Conservation (phyloP, 1,140 invertebrate genomes). For the Drosophila ficusphila region DNA sequence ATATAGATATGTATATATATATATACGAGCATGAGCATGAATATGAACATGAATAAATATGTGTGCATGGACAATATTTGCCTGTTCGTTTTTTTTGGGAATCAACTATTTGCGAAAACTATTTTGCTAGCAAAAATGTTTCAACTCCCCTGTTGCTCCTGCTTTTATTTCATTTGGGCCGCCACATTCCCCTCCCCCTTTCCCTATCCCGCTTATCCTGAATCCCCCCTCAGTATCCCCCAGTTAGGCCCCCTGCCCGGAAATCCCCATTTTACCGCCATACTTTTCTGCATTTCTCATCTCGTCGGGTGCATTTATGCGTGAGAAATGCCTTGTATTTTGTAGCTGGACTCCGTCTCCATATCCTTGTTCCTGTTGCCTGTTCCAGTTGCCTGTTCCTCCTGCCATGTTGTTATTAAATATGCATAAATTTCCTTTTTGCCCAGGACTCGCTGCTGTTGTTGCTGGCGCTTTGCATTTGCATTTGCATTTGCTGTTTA, state of each 20-base stretch:
- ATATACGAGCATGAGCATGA: neutral
- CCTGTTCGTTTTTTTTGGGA: neutral
- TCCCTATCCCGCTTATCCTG: neutral
- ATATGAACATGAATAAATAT: neutral
- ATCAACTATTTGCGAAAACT: constrained; percentile 65
- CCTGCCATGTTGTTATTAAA: constrained; percentile 73
- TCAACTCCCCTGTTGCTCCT: neutral
- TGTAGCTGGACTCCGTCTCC: constrained; percentile 49
- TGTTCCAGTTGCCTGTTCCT: constrained; percentile 7
- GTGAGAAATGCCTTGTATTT: constrained; percentile 78
- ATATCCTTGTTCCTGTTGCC: constrained; percentile 22
- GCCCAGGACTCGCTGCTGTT: constrained; percentile 23
- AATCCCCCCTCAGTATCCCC: neutral
- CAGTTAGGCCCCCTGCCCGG: too few relatives aligned
- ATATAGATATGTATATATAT: neutral
- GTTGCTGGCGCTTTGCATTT: constrained; percentile 61
- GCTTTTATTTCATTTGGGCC: constrained; percentile 1
- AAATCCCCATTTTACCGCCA: neutral
- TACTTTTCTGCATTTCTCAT: constrained; percentile 50
- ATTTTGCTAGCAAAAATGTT: constrained; percentile 60
- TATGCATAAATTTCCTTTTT: constrained; percentile 81
- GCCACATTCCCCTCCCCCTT: neutral
- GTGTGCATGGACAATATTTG: constrained; percentile 27
- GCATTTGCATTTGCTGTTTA: constrained; percentile 81
- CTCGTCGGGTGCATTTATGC: constrained; percentile 71